Evolutionary conservation across 2,888 invertebrate species (phyloP), one percentile per base, ranked within the genome.

Genomic region (Troilus luridus): DNA sequence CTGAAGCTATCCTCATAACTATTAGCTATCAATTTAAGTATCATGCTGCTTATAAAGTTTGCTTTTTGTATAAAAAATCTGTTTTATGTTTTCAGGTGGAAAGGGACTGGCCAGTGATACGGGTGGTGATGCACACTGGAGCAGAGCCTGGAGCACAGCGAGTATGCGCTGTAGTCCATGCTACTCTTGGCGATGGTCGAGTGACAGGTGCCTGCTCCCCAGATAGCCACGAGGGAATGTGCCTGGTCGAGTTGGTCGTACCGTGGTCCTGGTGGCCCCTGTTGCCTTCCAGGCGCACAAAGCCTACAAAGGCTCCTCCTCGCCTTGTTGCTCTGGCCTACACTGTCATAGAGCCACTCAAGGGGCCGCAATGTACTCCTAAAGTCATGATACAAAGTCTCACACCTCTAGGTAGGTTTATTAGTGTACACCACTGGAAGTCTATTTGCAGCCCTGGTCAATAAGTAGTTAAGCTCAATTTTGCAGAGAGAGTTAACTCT

Each of bases 191-290:
- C 5, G 93, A 93, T 56, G 91, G 92, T n/a, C 95, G 96, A 8
- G 95, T 98, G 92, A 97, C 97, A 90, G 97, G 98, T 0, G 97
- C 98, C n/a, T 99, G 98, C 94, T 98, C 98, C 93, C 98, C 98
- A 2, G 98, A 98, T 94, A 97, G 98, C 19, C 97, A 98, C 93
- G 98, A 98, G 72, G 92, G 92, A 27, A 92, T 92, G 91, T 92
- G 92, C 94, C 95, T 99, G 91, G 98, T 98, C 0, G 97, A 98
- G 94, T 95, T 98, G 91, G 97, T 97, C 1, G 96, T 99, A 67
- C 99, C 98, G 0, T 96, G 98, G 17, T 96, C 96, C 91, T 99
- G 98, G 98, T 99, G 98, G 98, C 96, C 97, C 41, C 96, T 97
- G 0, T 94, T 96, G 91, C 96, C 96, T 9, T 96, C 96, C 0